Conservation (phyloP, 1,140 invertebrate species). For the Drosophila busckii region DNA sequence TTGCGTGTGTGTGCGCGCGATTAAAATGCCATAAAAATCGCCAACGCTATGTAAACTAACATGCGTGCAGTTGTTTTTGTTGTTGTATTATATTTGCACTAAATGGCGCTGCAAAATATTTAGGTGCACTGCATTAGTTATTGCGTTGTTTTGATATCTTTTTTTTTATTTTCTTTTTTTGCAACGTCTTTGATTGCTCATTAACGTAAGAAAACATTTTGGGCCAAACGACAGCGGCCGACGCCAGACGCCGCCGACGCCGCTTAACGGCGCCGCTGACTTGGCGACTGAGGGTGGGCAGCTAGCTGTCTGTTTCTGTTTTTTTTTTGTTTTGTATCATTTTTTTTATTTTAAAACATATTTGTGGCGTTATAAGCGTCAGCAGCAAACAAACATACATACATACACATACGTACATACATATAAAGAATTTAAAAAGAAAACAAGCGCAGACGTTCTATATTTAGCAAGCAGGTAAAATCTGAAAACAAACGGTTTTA, state of each 20-base stretch:
- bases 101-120: conserved; percentile 55
- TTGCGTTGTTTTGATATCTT: conserved; percentile 4
- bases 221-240: conserved; percentile 38
- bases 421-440: conserved; percentile 2
- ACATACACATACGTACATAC: conserved; percentile 9
- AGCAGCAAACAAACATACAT: conserved; percentile 34
- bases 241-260: too few relatives aligned
- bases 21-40: conserved; percentile 74
- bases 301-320: too few relatives aligned
- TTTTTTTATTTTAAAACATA: conserved; percentile 36
- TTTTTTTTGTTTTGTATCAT: too few relatives aligned
- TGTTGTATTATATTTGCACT: conserved; percentile 29
- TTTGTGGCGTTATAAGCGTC: conserved; percentile 54
- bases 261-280: conserved; percentile 29
- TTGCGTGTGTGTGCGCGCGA: conserved; percentile 46
- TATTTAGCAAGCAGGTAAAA: conserved; percentile 72
- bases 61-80: conserved; percentile 28
- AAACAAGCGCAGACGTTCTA: conserved; percentile 63
- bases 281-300: conserved; percentile 11
- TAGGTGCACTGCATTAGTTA: conserved; percentile 41
- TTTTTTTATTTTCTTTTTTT: conserved; percentile 51
- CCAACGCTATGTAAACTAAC: conserved; percentile 60
- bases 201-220: conserved; percentile 76
- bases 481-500: conserved; percentile 39
- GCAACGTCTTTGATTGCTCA: conserved; percentile 76